Conservation (phyloP, 2,888 invertebrate genomes). For the Trissonchulus sp. region DNA sequence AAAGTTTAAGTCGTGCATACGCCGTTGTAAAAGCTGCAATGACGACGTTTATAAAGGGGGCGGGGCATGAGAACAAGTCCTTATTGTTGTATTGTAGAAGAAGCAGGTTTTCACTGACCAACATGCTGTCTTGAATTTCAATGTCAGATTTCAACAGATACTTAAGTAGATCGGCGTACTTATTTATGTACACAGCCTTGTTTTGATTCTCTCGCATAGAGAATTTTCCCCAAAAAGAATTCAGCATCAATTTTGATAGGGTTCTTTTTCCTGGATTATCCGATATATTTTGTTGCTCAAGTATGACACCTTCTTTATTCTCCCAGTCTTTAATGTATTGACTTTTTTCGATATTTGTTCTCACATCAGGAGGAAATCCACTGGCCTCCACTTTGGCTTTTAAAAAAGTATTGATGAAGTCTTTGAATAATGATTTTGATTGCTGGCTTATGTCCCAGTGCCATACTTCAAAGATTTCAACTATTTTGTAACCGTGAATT, state of each 20-base stretch:
- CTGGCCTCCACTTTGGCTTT: no score
- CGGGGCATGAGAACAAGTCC: conserved; percentile 18
- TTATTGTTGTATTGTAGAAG: not conserved
- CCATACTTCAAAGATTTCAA: conserved; percentile 42
- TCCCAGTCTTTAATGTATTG: conserved; percentile 39
- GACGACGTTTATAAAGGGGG: conserved; percentile 41
- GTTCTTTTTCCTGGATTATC: conserved; percentile 38
- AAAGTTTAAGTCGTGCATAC: conserved; percentile 48
- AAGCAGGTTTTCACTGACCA: conserved; percentile 28
- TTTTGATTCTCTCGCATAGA: no score
- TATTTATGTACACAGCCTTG: no score
- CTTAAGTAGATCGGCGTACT: no score
- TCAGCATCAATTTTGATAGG: conserved; percentile 38
- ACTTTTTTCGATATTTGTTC: conserved; percentile 36
- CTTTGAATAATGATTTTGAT: no score
- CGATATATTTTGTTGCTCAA: conserved; percentile 35
- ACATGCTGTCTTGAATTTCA: conserved; percentile 20
- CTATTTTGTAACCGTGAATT: no score
- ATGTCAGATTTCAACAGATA: conserved; percentile 24
- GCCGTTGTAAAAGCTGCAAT: conserved; percentile 52
- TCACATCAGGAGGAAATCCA: conserved; percentile 41
- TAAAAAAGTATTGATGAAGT: no score
- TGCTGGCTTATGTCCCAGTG: no score
- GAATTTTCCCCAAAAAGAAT: conserved; percentile 42
- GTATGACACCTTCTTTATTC: conserved; percentile 38